Evolutionary conservation across 2,797 vertebrate genomes (phyloP).

Genomic region (Vireo griseus): DNA sequence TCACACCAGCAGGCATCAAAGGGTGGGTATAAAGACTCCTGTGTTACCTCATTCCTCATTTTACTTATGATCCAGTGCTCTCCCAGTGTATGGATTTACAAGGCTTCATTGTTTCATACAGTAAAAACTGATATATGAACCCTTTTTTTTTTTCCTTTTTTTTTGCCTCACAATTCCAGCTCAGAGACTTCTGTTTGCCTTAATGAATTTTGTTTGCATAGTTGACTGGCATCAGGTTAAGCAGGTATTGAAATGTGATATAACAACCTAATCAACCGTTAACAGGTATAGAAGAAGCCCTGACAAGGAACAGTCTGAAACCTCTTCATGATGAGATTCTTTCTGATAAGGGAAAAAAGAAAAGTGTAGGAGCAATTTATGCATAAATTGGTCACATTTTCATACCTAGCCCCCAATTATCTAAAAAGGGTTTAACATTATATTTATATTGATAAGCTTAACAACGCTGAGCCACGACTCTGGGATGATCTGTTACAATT

Average conservation of each 20-base stretch:
- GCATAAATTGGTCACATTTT: conserved; percentile 75
- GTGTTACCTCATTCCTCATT: background rate
- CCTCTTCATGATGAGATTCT: conserved; percentile 47
- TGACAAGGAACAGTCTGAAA: conserved; percentile 58
- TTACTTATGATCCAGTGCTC: background rate
- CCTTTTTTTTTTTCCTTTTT: background rate
- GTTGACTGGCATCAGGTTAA: conserved; percentile 54
- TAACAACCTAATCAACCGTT: conserved; percentile 60
- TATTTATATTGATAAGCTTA: conserved; percentile 81
- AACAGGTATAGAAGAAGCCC: conserved; percentile 61
- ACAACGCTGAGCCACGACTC: conserved; percentile 76
- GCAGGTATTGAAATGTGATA: conserved; percentile 43
- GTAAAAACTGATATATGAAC: background rate
- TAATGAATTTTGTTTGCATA: conserved; percentile 62
- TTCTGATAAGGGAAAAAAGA: conserved; percentile 58
- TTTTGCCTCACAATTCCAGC: background rate
- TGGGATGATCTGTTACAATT: conserved; percentile 76
- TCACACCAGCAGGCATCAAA: background rate
- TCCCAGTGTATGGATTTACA: background rate
- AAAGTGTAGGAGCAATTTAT: conserved; percentile 70
- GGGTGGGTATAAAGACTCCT: background rate
- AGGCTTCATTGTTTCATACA: background rate
- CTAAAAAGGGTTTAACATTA: conserved; percentile 77
- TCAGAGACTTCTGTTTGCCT: conserved; percentile 24
- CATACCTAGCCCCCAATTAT: conserved; percentile 78